Base-by-base conservation (phyloP, 2,797 vertebrate species). In the Hozukius guyotensis region DNA sequence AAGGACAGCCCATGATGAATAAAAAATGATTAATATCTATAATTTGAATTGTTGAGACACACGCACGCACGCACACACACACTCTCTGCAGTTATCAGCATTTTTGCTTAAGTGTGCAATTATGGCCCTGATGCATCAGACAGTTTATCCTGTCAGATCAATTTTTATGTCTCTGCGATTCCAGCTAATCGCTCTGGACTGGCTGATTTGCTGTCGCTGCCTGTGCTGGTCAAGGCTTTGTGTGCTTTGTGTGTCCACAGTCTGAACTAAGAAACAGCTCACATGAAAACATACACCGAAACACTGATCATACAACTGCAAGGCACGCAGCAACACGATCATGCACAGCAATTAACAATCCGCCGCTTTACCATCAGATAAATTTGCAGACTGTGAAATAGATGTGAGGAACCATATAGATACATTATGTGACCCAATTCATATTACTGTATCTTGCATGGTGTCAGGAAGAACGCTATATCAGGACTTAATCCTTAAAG, bases 401-500 rank as follows among this genome's bases (percentile, higher is more conserved):
- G 24, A 84, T 82, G 56, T 0, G 59, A 14, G 34, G 59, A 70
- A 72, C 52, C 53, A 9, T 85, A 87, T 70, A 80, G 82, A 88
- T 49, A 77, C 77, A 83, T 79, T 84, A 81, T 65, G 68, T 90
- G 90, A 89, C 90, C 88, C 81, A 91, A 42, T 90, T 93, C 75
- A 86, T 75, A 79, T 75, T 64, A 85, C 79, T 79, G 88, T 86
- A 88, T 90, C 87, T 90, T 82, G 60, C 55, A 63, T 56, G 75
- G 75, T 52, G 67, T 65, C 11, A 68, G 38, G 82, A 88, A 79
- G 53, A 80, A 88, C 2, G 65, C 84, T 90, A 86, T 89, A 93
- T 87, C 85, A 83, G 87, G 90, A 82, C 83, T 81, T 93, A 93
- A 94, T 93, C 92, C 89, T 92, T 92, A 91, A 87, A 93, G 90